Base-by-base conservation (phyloP, 2,888 invertebrate species). In the Hirtodrosophila confusa region DNA sequence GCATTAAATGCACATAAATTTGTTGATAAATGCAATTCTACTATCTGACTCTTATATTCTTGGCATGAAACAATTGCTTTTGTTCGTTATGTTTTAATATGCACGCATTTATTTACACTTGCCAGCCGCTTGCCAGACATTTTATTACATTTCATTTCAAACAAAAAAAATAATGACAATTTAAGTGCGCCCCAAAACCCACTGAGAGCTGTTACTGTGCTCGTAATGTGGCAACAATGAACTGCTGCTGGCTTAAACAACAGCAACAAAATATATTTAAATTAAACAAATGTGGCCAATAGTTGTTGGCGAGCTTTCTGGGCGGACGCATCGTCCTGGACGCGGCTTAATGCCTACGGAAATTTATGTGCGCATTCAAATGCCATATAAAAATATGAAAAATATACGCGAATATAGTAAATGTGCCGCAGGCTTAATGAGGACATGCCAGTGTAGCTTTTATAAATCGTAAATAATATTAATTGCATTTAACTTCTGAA, bases 1-100 rank as follows among this genome's bases (percentile, higher is more conserved):
- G 69, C 69, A 80, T 80, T 83, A 74, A 80, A 72, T 66, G 71
- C 24, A 61, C 77, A 69, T 79, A 77, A 86, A 83, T 79, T 69
- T 35, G 4, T 23, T 55, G 31, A 58, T 80, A 80, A 80, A 77
- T 76, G 73, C 80, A 63, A 63, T 45, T 39, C 36, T 3, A 9
- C 41, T 17, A 3, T 51, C 17, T 27, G 31, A 29, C 24, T 43
- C 24, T 48, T 27, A 27, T 27, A 27, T 27, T 4, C 17, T 17
- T 31, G 3, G 35, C 40, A 23, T 8, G 41, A 51, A 62, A 74
- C 71, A 72, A 72, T 73, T 69, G 62, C 63, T 51, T 76, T 73
- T 79, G 12, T 8, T 54, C 33, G 27, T 43, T 69, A 77, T 77
- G 70, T 74, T 73, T 78, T 68, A 71, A 77, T 77, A 75, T 69